Base-by-base conservation (phyloP, 2,797 vertebrate genomes). In the Luscinia luscinia region DNA sequence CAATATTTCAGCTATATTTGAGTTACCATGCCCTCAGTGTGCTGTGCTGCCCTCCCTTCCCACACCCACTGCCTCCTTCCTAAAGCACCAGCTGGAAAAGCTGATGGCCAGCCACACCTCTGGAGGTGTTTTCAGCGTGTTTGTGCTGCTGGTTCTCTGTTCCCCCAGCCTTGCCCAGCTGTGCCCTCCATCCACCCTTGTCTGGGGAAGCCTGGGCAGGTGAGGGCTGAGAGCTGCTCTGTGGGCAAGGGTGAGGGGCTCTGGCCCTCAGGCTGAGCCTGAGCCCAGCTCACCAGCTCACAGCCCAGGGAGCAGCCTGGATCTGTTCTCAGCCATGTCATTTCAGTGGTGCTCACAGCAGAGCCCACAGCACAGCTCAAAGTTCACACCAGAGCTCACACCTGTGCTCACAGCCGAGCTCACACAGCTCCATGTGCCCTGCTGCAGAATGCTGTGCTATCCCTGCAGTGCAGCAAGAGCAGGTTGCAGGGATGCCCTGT, bases 221-320 rank as follows among this genome's bases (percentile, higher is more conserved):
- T 12, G 6, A 54, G 34, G 26, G 30, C 27, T 34, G 24, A 36
- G 66, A 63, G 28, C 54, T 1, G 5, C 26, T 48, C 15, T 0
- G 0, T 36, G 81, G 46, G 40, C n/a, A 59, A 28, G 8, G 7
- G 1, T 40, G 49, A 9, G 0, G 1, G 23, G 54, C 45, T 81
- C 24, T 67, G 67, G 23, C 55, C 2, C 64, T 27, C 23, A 12
- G 15, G 45, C 61, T 38, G 43, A 24, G 23, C 26, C 46, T 52
- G 15, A 72, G 14, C 49, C 54, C 23, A 3, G 6, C n/a, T 68
- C 41, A 30, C 34, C 41, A 38, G 32, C 27, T 46, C 62, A 17
- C 66, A 54, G 0, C 22, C 24, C 32, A 4, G 23, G 46, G 17
- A 4, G 9, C 34, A 22, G 73, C 22, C 54, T 72, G 58, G 32